Evolutionary conservation across 1,140 invertebrate species (phyloP).

Genomic region (Harpegnathos saltator): DNA sequence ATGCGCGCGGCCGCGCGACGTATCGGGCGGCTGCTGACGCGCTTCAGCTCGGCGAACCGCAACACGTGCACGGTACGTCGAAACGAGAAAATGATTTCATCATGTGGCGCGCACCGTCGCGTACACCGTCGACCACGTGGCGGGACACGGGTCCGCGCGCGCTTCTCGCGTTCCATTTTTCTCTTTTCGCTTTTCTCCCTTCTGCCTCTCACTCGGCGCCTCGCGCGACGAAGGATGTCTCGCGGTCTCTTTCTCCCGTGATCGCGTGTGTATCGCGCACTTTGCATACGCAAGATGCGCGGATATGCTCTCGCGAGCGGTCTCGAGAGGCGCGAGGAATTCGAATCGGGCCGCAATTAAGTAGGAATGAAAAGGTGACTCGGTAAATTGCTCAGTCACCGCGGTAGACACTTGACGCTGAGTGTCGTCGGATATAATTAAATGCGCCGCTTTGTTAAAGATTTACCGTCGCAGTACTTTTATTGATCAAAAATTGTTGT

Average conservation of each 20-base stretch:
- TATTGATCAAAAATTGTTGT: too few relatives aligned
- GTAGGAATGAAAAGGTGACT: too few relatives aligned
- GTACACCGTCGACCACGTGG: constrained; percentile 50
- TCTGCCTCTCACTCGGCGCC: neutral
- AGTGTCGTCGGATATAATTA: too few relatives aligned
- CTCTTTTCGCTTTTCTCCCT: neutral
- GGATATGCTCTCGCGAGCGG: too few relatives aligned
- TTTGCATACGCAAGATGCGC: too few relatives aligned
- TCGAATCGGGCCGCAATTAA: too few relatives aligned
- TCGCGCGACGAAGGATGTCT: neutral
- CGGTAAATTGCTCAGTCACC: too few relatives aligned
- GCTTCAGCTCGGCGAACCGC: constrained; percentile 44
- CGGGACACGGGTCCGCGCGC: constrained; percentile 26
- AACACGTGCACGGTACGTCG: constrained; percentile 28
- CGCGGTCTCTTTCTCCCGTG: constrained; percentile 6
- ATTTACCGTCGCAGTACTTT: too few relatives aligned
- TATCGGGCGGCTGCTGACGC: constrained; percentile 36
- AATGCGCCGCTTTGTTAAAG: too few relatives aligned
- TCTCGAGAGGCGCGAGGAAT: too few relatives aligned
- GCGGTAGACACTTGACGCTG: too few relatives aligned
- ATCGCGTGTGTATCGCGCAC: constrained; percentile 30
- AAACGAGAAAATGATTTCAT: constrained; percentile 63
- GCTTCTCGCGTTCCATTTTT: constrained; percentile 10
- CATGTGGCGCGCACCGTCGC: constrained; percentile 55
- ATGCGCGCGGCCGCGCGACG: neutral